Conservation (phyloP, 2,888 invertebrate species). For the Zhengitettix transpicula region DNA sequence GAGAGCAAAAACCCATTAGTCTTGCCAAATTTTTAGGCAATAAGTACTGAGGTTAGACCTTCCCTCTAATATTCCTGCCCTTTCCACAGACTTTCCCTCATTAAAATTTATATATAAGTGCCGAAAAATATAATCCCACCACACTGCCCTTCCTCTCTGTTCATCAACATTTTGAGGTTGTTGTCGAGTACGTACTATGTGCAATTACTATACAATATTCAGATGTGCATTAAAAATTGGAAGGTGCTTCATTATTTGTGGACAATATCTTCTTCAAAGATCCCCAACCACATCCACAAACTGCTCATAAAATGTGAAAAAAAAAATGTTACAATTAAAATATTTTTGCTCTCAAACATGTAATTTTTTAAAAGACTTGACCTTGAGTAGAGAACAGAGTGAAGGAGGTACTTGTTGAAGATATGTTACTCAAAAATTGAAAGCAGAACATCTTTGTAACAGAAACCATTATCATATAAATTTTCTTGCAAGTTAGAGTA, state of each 20-base stretch:
- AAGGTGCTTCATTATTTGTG: background rate
- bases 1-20: slow-evolving; percentile 1
- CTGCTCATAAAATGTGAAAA: too few relatives aligned
- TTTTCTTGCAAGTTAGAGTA: slow-evolving; percentile 6
- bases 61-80: background rate
- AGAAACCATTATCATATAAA: background rate
- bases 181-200: slow-evolving; percentile 9
- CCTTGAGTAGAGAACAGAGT: background rate
- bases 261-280: background rate
- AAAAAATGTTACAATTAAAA: too few relatives aligned
- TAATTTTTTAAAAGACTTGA: background rate
- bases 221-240: slow-evolving; percentile 8
- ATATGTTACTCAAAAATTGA: too few relatives aligned
- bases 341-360: background rate
- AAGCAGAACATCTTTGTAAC: too few relatives aligned
- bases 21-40: slow-evolving; percentile 1
- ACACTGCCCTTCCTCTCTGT: background rate
- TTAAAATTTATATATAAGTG: slow-evolving; percentile 2
- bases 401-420: too few relatives aligned
- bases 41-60: background rate
- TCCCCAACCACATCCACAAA: too few relatives aligned
- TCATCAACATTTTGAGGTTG: slow-evolving; percentile 3
- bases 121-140: slow-evolving; percentile 2
- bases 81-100: too few relatives aligned
- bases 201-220: slow-evolving; percentile 9